phyloP scores from a whole-genome alignment of 2,888 invertebrate species.

The Tribolium freemani region DNA sequence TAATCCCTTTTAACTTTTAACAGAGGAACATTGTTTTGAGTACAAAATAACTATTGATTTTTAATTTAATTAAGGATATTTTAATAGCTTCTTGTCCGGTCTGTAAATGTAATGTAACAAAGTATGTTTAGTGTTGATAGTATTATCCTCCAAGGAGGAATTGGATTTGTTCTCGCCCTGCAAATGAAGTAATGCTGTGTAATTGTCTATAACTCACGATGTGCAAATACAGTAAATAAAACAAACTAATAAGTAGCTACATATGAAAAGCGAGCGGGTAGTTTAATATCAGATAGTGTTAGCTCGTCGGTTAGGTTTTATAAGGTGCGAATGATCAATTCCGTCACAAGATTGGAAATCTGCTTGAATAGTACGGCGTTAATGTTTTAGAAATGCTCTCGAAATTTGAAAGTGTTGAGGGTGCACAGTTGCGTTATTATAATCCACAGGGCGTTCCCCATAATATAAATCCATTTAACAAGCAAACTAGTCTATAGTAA shows the following conservation, averaged over 20 bases:
- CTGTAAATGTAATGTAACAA: too few species aligned
- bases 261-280: slow-evolving; percentile 3
- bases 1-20: not conserved
- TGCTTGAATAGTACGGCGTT: slow-evolving; percentile 18
- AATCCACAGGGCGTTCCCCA: slow-evolving; percentile 14
- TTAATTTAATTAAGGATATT: not conserved
- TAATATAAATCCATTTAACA: slow-evolving; percentile 24
- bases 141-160: not conserved
- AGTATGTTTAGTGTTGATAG: not conserved
- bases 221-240: slow-evolving; percentile 10
- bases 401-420: slow-evolving; percentile 1
- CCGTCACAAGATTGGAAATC: slow-evolving; percentile 30
- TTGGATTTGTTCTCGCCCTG: slow-evolving; percentile 6
- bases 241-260: slow-evolving; percentile 12
- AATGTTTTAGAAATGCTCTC: slow-evolving; percentile 28
- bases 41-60: not conserved
- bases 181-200: not conserved
- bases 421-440: slow-evolving; percentile 7
- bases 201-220: not conserved
- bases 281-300: slow-evolving; percentile 3
- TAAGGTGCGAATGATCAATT: slow-evolving; percentile 53
- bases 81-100: too few species aligned
- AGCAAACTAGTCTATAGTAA: slow-evolving; percentile 19
- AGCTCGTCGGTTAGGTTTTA: slow-evolving; percentile 46
- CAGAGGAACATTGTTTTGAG: not conserved